A percentile compares a stretch with the other conserved stretches of the same genome.
phyloP scores from a whole-genome alignment of 2,113 vertebrate genomes.

The Chaetodon trifascialis region DNA sequence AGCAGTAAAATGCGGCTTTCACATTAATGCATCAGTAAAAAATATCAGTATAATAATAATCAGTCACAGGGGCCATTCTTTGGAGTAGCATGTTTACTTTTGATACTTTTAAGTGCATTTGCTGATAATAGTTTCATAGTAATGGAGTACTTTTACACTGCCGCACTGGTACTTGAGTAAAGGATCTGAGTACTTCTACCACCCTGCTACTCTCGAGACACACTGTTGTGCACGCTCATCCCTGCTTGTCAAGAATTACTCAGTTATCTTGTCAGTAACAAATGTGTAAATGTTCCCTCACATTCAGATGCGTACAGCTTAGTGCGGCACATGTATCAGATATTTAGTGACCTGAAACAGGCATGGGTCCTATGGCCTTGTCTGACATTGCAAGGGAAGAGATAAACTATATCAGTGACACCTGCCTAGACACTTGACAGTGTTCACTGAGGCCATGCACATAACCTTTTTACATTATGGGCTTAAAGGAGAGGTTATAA shows the following conservation, averaged over 20 bases:
- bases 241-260: conserved; percentile 33
- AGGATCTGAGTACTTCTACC: neutral
- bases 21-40: neutral
- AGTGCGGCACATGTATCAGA: neutral
- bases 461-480: neutral
- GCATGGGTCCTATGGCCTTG: neutral
- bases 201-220: neutral
- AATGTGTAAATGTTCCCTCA: conserved; percentile 37
- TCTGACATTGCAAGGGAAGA: neutral
- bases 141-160: neutral
- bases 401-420: neutral
- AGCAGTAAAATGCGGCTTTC: too few species aligned
- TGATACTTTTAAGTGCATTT: neutral
- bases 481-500: neutral
- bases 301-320: neutral
- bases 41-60: neutral
- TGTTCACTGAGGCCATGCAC: neutral
- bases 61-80: neutral
- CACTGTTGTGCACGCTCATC: conserved; percentile 8
- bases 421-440: neutral
- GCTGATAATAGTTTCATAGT: neutral
- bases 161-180: neutral
- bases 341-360: conserved; percentile 16
- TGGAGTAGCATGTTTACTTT: neutral
- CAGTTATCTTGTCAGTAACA: conserved; percentile 47